These are phyloP conservation scores for Cyclophora albipunctata DNA, from an alignment of 2,888 invertebrate species.

Conservation along the genomic window DNA sequence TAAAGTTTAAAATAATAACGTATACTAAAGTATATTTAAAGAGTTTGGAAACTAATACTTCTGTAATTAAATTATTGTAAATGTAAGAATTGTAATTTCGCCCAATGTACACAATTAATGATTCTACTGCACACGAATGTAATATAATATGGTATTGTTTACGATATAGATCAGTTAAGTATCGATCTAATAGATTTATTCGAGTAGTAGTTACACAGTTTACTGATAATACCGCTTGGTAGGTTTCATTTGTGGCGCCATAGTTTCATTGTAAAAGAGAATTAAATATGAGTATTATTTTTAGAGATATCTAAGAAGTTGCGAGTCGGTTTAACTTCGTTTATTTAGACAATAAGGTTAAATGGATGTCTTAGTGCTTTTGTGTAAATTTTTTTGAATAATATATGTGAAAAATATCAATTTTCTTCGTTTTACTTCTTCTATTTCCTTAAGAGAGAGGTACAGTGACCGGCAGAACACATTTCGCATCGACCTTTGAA, in stretches of 20 bases:
- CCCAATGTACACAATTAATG: constrained; percentile 62
- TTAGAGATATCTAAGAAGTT: constrained; percentile 73
- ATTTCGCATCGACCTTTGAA: no score
- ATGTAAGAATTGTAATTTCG: constrained; percentile 52
- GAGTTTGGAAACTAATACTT: constrained; percentile 14
- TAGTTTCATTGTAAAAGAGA: constrained; percentile 56
- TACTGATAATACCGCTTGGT: constrained; percentile 55
- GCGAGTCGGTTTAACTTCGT: constrained; percentile 71
- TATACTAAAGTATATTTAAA: constrained; percentile 14
- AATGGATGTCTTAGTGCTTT: constrained; percentile 77
- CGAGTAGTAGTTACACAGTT: constrained; percentile 35
- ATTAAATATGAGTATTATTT: constrained; percentile 68
- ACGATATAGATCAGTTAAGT: constrained; percentile 51
- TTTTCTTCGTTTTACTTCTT: constrained; percentile 22
- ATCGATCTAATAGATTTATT: constrained; percentile 43
- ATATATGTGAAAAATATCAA: constrained; percentile 72
- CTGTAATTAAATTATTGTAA: constrained; percentile 40
- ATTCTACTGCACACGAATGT: constrained; percentile 59
- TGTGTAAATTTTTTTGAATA: constrained; percentile 76
- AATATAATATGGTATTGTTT: constrained; percentile 50
- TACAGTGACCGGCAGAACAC: no score
- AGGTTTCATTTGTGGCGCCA: constrained; percentile 62
- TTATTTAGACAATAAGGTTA: constrained; percentile 75
- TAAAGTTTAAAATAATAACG: background rate
- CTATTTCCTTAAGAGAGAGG: background rate